These are phyloP conservation scores for Sebastes cheni DNA, from an alignment of 2,797 vertebrate genomes.

Conservation along the genomic window DNA sequence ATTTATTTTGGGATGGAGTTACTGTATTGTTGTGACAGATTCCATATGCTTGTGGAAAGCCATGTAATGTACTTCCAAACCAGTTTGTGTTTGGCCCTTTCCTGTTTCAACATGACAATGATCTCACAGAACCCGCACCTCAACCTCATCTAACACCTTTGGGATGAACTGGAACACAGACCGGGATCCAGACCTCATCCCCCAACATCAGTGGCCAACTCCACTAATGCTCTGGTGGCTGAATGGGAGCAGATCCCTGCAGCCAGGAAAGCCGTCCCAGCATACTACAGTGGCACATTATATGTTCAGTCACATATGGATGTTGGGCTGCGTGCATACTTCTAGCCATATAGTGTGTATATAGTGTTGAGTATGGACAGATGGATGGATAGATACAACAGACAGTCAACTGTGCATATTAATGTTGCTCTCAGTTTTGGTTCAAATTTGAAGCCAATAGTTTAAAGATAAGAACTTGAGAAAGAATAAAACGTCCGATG, in stretches of 20 bases:
- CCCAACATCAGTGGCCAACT: background rate
- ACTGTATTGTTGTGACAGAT: too few species aligned
- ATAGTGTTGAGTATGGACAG: too few species aligned
- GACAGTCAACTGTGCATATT: background rate
- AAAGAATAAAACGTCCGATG: background rate
- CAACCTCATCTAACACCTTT: background rate
- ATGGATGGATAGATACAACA: too few species aligned
- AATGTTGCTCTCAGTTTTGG: background rate
- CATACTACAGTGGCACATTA: background rate
- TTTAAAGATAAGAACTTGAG: background rate
- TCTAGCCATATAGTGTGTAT: background rate
- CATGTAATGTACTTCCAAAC: too few species aligned
- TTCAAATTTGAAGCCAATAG: background rate
- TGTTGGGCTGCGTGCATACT: background rate
- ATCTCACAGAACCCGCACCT: background rate
- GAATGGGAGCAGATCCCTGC: background rate
- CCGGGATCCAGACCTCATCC: background rate
- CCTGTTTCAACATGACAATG: too few species aligned
- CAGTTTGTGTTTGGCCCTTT: too few species aligned
- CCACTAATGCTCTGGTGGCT: background rate
- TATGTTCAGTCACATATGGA: background rate
- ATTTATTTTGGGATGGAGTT: too few species aligned
- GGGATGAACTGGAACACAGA: background rate
- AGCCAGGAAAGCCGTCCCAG: background rate
- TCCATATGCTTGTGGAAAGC: too few species aligned